These are phyloP conservation scores for Bubo blakistoni DNA, from an alignment of 2,113 vertebrate genomes.

Conservation along the genomic window DNA sequence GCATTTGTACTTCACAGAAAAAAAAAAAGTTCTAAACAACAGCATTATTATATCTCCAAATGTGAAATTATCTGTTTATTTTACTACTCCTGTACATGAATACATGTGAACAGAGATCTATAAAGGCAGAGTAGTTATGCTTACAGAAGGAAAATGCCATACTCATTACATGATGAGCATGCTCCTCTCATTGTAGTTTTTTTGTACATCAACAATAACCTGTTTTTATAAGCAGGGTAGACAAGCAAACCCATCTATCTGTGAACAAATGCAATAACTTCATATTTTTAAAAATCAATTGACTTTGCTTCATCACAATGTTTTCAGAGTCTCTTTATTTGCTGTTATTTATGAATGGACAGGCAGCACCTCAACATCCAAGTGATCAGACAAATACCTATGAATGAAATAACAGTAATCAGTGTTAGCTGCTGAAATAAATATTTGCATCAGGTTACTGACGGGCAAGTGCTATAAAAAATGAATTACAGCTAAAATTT, in stretches of 20 bases:
- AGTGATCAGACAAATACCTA: background rate
- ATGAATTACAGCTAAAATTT: background rate
- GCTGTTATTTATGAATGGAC: background rate
- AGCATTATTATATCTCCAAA: background rate
- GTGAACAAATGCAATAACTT: background rate
- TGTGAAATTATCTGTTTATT: background rate
- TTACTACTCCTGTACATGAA: background rate
- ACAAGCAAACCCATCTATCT: background rate
- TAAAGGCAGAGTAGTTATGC: too few species aligned
- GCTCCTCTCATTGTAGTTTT: background rate
- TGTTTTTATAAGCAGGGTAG: background rate
- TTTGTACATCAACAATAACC: background rate
- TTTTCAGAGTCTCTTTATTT: background rate
- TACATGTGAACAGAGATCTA: background rate
- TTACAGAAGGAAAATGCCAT: background rate
- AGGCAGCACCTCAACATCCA: background rate
- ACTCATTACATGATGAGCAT: background rate
- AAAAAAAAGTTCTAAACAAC: accelerated
- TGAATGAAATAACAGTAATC: background rate
- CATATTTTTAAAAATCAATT: background rate
- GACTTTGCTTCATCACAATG: background rate
- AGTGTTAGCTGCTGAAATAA: background rate
- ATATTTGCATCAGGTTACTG: background rate
- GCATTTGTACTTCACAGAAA: background rate
- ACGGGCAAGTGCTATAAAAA: background rate